These are phyloP conservation scores for Thymallus thymallus DNA, from an alignment of 2,113 vertebrate genomes.

Conservation along the genomic window DNA sequence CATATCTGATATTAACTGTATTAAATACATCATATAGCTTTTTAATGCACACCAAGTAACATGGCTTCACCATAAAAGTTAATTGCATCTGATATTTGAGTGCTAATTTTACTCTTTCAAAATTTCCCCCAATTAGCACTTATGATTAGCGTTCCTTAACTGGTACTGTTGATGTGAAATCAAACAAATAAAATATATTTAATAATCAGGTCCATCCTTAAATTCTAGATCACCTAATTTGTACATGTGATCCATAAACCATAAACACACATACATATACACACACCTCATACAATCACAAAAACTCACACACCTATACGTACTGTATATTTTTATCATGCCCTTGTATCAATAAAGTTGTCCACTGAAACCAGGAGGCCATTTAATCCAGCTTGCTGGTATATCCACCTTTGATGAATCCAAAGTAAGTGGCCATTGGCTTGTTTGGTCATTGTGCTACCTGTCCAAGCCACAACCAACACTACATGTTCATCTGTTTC, in stretches of 20 bases:
- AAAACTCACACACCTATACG: conserved; percentile 6
- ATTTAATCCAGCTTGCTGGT: not conserved
- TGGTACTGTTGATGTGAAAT: not conserved
- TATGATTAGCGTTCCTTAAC: not conserved
- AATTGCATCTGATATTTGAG: not conserved
- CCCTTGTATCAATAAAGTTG: conserved; percentile 6
- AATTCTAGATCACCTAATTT: not conserved
- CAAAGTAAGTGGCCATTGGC: not conserved
- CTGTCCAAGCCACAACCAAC: conserved; percentile 34
- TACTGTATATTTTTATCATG: conserved; percentile 4
- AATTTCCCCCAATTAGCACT: not conserved
- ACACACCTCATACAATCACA: conserved; percentile 11
- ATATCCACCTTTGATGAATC: not conserved
- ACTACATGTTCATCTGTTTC: conserved; percentile 20
- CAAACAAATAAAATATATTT: not conserved
- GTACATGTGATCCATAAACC: not conserved
- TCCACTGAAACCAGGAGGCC: conserved; percentile 2
- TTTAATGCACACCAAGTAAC: not conserved
- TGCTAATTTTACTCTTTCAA: not conserved
- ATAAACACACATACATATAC: not conserved
- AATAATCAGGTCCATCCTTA: conserved; percentile 32
- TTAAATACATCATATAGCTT: conserved; percentile 19
- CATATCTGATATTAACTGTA: conserved; percentile 47
- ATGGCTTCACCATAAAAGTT: not conserved
- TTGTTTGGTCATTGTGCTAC: conserved; percentile 19